Base-by-base conservation (phyloP, 2,113 vertebrate species). In the Otus sunia region DNA sequence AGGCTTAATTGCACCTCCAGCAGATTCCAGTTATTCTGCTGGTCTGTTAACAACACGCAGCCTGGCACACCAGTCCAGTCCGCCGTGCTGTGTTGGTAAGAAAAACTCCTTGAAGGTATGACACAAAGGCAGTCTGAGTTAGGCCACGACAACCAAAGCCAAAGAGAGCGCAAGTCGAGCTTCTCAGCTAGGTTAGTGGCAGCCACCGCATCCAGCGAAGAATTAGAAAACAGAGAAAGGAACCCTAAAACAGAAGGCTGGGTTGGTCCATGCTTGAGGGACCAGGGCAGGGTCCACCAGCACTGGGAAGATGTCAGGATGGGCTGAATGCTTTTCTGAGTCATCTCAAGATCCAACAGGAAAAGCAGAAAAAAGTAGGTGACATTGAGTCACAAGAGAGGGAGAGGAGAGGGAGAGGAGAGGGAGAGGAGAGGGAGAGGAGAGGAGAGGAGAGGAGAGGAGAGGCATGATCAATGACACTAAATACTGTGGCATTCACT, bases 11-110 rank as follows among this genome's bases (percentile, higher is more conserved):
- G 96, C 96, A 96, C 94, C 92, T 95, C 94, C 91, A 97, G 84
- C 96, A 97, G 97, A 96, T 94, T 92, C 97, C 95, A 96, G 97
- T 97, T 94, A 96, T 96, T 92, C 91, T 94, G 95, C 86, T 95
- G 92, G 92, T 92, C 92, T 97, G 94, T 91, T 94, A 95, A 94
- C 73, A 95, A 94, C 95, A 85, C 23, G 0, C 69, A 94, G 94
- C 91, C 88, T 95, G 94, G 95, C 94, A 96, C 0, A 7, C 80
- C 17, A 29, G 80, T 43, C 59, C 41, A 63, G 80, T 55, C 56
- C 0, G 0, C 88, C 10, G 14, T 22, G 47, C 64, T 55, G 77
- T 1, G 4, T 14, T 83, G 77, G 69, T 79, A 94, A 76, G 80
- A 89, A 94, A 92, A 93, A 19, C 36, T 90, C 82, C 92, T 76